Evolutionary conservation across 1,140 invertebrate genomes (phyloP).

Genomic region (Lanistes nyassanus): DNA sequence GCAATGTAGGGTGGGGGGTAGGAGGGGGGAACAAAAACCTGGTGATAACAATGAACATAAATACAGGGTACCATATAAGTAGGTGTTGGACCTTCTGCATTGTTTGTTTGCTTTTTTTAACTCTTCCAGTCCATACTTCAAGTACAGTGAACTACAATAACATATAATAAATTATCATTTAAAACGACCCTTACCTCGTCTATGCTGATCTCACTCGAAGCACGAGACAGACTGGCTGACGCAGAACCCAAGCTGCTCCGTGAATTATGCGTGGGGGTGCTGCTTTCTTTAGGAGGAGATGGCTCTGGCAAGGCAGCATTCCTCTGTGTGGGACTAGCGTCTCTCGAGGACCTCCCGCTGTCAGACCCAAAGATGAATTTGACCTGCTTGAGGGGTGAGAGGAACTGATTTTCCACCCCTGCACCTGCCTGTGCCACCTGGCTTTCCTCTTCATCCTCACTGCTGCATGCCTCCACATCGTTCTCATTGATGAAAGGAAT

Average conservation of each 20-base stretch:
- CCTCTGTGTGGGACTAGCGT: conserved; percentile 8
- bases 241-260: conserved; percentile 39
- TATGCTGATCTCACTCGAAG: conserved; percentile 59
- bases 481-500: conserved; percentile 48
- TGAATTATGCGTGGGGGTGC: conserved; percentile 26
- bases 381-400: conserved; percentile 26
- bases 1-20: too few relatives aligned
- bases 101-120: too few relatives aligned
- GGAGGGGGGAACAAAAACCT: too few relatives aligned
- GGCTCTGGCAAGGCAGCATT: conserved; percentile 1
- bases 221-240: conserved; percentile 68
- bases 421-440: conserved; percentile 15
- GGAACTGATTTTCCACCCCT: conserved; percentile 10
- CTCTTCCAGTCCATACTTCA: too few relatives aligned
- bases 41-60: too few relatives aligned
- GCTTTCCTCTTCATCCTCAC: conserved; percentile 27
- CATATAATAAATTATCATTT: neutral
- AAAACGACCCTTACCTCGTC: conserved; percentile 48
- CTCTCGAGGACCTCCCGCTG: conserved; percentile 19
- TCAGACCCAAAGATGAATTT: conserved; percentile 31
- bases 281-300: conserved; percentile 12
- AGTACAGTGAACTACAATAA: conserved; percentile 1
- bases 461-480: conserved; percentile 10
- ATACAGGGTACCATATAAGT: too few relatives aligned
- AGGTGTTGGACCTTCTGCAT: too few relatives aligned